Percentiles rank a stretch among this genome's conserved stretches.
Evolutionary conservation across 2,797 vertebrate genomes (phyloP).

Genomic region (Hippoglossus hippoglossus): DNA sequence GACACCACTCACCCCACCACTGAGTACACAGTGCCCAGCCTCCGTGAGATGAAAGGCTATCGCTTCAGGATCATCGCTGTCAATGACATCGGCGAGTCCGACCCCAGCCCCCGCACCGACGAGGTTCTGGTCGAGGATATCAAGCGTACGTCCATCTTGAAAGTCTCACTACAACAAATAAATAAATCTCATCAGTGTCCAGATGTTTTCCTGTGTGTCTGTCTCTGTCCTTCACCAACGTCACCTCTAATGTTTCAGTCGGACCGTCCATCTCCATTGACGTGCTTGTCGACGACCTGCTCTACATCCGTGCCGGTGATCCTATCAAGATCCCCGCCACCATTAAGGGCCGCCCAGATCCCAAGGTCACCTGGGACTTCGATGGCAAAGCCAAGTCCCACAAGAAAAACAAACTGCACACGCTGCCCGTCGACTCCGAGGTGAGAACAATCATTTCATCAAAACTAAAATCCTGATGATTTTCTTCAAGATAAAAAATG

Average conservation of each 20-base stretch:
- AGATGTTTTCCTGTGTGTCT: too few species aligned
- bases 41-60: constrained; percentile 93
- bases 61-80: constrained; percentile 96
- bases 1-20: constrained; percentile 91
- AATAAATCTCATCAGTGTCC: not conserved
- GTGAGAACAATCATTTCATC: constrained; percentile 74
- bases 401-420: constrained; percentile 93
- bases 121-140: constrained; percentile 93
- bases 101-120: constrained; percentile 92
- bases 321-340: constrained; percentile 92
- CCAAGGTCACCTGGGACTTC: constrained; percentile 97
- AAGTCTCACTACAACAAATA: not conserved
- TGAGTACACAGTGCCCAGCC: constrained; percentile 91
- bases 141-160: constrained; percentile 83
- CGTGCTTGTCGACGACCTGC: constrained; percentile 88
- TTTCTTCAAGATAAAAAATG: too few species aligned
- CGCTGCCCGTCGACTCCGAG: constrained; percentile 93
- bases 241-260: constrained; percentile 46
- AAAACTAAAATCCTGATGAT: too few species aligned
- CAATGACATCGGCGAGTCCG: constrained; percentile 96
- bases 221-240: not conserved
- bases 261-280: constrained; percentile 91
- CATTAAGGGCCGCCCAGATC: constrained; percentile 92
- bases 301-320: constrained; percentile 89
- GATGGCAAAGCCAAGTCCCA: constrained; percentile 93